Evolutionary conservation across 2,113 vertebrate genomes (phyloP), one percentile per base, ranked within the genome.

Genomic region (Romanogobio albipinnatus): DNA sequence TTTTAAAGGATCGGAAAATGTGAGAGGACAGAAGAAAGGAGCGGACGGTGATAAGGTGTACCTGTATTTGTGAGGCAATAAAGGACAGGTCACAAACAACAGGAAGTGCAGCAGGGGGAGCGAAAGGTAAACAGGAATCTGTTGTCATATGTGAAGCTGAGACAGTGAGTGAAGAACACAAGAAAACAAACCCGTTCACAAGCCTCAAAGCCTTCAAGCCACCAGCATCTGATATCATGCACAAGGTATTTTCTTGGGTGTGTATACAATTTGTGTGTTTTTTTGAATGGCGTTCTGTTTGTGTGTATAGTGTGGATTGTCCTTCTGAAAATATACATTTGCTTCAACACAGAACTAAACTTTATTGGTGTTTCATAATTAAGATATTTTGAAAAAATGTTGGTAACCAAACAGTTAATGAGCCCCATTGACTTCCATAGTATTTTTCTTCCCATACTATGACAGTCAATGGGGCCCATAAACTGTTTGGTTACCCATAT

Each of bases 91-190:
- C 80, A 81, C 89, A 14, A 82, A 93, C 92, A 91, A 93, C 92
- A 93, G 92, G 92, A 93, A 92, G 89, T 19, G 87, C 39, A 81
- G 85, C 89, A 81, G 84, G 86, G 87, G 74, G 83, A 84, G 82
- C 39, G 78, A 24, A 75, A 71, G 82, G 87, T 91, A 92, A 92
- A 93, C 91, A 91, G 22, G 45, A 78, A 53, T 36, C 59, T 91
- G 90, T 80, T 93, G 91, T 92, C 90, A 92, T 90, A 91, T 92
- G 91, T 90, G 91, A 91, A 90, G 87, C 86, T 70, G 36, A 78
- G 70, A 80, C 80, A 78, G 81, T 85, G 61, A 85, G 68, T 71
- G 74, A 74, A 77, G 73, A 51, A 81, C 74, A 76, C 62, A 79
- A 68, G 84, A 89, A 91, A 86, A 84, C 87, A 92, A 71, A 59